Base-by-base conservation (phyloP, 2,797 vertebrate species). In the Anguilla pacifica region DNA sequence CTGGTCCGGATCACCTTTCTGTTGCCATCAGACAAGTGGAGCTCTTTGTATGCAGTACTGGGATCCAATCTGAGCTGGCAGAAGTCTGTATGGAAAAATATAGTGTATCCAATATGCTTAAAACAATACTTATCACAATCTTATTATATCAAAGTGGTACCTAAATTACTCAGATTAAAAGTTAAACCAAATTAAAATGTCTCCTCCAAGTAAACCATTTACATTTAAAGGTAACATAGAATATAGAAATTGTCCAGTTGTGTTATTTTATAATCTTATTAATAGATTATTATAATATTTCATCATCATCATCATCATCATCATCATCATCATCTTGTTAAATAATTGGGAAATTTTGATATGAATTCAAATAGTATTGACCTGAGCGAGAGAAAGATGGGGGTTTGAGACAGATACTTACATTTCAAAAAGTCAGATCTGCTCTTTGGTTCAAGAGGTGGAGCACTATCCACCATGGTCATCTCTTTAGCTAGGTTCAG, bases 341-440 rank as follows among this genome's bases (percentile, higher is more conserved):
- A 83, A 83, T 9, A 83, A 46, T 25, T 0, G 17, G 13, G 31
- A 22, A 39, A 83, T n/a, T 28, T 51, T 53, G 4, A 59, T 55
- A 57, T 84, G 53, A 57, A 22, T 28, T 13, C 55, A 28, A 28
- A 55, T 31, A 57, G 13, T 22, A 43, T 51, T 43, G 22, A 51
- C 15, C 43, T 43, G 39, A 43, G 25, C 82, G 15, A 82, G 55
- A 70, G 6, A 49, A 67, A 83, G 25, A 86, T 17, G 7, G 43
- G 15, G 39, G 46, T 87, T 67, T 67, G 11, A 9, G 13, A 64
- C 17, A 46, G 83, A 61, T 88, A 94, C 96, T 94, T 91, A 96
- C 96, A 95, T 90, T 96, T 97, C 22, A 96, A 81, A 89, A 96
- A 97, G 39, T 97, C 96, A 22, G 93, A 91, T 89, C 95, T 94